These are phyloP conservation scores for Clanis bilineata DNA, from an alignment of 2,888 invertebrate genomes.

Conservation along the genomic window DNA sequence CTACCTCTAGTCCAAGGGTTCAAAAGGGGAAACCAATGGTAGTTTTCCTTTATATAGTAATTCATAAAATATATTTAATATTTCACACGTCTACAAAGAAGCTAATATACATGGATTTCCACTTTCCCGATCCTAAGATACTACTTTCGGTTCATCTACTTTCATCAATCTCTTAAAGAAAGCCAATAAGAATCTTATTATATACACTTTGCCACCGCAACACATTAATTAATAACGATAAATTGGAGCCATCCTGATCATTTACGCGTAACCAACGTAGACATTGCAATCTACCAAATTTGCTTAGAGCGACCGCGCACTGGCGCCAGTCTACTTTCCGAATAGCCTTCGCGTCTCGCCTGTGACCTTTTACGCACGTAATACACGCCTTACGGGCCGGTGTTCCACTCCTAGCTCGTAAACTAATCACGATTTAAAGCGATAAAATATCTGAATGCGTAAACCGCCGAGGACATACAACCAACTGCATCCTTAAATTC, in stretches of 20 bases:
- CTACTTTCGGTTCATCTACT: too few species aligned
- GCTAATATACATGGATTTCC: too few species aligned
- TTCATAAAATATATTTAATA: too few species aligned
- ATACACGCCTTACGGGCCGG: conserved; percentile 55
- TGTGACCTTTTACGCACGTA: conserved; percentile 76
- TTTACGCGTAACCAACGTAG: not conserved
- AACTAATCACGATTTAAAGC: conserved; percentile 40
- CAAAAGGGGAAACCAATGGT: too few species aligned
- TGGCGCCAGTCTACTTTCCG: conserved; percentile 79
- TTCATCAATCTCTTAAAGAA: too few species aligned
- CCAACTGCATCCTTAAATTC: not conserved
- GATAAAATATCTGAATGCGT: conserved; percentile 10
- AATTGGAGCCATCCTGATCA: conserved; percentile 17
- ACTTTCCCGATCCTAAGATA: too few species aligned
- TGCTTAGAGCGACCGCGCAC: conserved; percentile 55
- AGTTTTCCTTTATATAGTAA: too few species aligned
- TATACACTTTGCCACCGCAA: too few species aligned
- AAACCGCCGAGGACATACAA: not conserved
- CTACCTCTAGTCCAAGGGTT: too few species aligned
- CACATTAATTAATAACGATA: not conserved
- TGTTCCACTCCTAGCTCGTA: conserved; percentile 56
- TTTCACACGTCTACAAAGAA: too few species aligned
- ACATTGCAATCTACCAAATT: conserved; percentile 64
- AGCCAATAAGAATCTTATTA: too few species aligned
- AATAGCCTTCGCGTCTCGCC: conserved; percentile 78